A percentile compares a stretch with the other conserved stretches of the same genome.
Evolutionary conservation across 2,888 invertebrate species (phyloP).

Genomic region (Erebia aethiops): DNA sequence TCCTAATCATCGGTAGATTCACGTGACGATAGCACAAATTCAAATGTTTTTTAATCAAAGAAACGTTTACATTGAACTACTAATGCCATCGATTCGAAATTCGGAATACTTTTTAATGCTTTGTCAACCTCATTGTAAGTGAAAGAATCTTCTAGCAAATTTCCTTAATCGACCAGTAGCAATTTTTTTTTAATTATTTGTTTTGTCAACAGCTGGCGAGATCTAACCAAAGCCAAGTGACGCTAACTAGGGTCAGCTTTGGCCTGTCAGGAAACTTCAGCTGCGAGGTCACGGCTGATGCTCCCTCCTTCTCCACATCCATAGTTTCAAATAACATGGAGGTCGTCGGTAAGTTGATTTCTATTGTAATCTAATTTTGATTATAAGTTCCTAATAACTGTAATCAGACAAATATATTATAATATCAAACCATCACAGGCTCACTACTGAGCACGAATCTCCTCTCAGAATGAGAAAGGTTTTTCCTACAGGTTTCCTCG

Average conservation of each 20-base stretch:
- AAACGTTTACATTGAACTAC: no score
- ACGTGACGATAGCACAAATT: no score
- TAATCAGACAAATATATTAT: background rate
- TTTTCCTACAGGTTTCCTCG: no score
- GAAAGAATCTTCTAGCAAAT: background rate
- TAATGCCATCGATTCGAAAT: no score
- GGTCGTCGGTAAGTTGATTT: constrained; percentile 85
- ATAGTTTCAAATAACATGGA: constrained; percentile 86
- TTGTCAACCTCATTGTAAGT: no score
- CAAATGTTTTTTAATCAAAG: no score
- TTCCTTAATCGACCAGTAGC: background rate
- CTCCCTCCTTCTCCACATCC: constrained; percentile 86
- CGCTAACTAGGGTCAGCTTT: constrained; percentile 86
- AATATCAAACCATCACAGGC: no score
- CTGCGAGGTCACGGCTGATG: constrained; percentile 88
- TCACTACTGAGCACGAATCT: no score
- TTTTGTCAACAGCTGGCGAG: constrained; percentile 80
- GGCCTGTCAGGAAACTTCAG: constrained; percentile 87
- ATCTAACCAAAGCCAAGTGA: constrained; percentile 87
- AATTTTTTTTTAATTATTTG: background rate
- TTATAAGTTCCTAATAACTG: background rate
- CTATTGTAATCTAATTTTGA: background rate
- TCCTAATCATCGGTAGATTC: no score
- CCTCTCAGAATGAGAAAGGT: no score
- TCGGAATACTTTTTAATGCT: no score